Conservation (phyloP, 1,140 invertebrate genomes). For the Platorchestia sp. region DNA sequence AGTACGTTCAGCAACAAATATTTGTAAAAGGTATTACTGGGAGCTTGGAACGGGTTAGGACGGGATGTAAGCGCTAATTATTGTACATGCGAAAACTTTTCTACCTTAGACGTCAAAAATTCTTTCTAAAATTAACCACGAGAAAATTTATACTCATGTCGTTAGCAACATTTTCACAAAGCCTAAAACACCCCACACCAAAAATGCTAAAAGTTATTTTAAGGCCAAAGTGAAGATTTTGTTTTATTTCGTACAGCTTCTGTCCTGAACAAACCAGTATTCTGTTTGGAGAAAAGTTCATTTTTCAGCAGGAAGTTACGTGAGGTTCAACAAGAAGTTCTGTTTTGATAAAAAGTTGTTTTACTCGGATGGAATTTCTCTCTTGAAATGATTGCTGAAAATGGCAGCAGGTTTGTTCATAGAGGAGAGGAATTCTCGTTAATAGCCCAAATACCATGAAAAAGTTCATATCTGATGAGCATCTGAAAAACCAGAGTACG, state of each 20-base stretch:
- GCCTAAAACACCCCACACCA: no score
- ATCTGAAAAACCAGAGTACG: background rate
- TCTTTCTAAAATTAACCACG: no score
- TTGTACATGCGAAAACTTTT: no score
- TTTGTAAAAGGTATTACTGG: no score
- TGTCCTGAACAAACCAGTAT: background rate
- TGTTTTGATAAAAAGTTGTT: no score
- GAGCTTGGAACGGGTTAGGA: no score
- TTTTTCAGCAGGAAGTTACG: background rate
- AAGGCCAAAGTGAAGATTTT: background rate
- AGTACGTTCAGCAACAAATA: no score
- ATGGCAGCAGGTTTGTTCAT: background rate
- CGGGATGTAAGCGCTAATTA: no score
- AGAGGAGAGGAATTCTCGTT: background rate
- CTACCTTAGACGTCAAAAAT: no score
- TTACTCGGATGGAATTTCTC: background rate
- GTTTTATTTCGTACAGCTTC: background rate
- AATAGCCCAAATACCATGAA: background rate
- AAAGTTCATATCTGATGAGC: background rate
- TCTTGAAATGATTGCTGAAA: no score
- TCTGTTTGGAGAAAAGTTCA: background rate
- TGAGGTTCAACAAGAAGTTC: background rate
- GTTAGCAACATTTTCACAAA: background rate
- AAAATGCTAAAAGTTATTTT: no score
- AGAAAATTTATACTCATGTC: no score